These are phyloP conservation scores for Xylocampa areola DNA, from an alignment of 2,888 invertebrate species.

Conservation along the genomic window DNA sequence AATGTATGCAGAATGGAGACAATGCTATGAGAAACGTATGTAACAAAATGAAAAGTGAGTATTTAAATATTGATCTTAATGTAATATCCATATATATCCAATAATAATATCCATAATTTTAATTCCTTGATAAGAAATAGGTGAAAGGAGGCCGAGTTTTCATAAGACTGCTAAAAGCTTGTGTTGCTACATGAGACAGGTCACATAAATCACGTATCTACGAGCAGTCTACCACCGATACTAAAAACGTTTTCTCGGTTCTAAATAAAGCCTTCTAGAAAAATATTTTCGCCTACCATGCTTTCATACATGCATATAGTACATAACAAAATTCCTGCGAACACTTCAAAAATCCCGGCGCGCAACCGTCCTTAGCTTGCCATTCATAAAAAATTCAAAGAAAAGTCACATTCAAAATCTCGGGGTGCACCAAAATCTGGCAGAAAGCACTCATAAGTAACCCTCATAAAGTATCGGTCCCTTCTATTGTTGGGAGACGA, in stretches of 20 bases:
- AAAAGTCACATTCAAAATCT: conserved; percentile 54
- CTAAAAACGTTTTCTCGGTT: too few relatives aligned
- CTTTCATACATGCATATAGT: not conserved
- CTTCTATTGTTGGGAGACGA: conserved; percentile 66
- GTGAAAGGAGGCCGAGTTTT: too few relatives aligned
- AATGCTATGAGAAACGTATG: conserved; percentile 17
- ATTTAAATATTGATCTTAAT: too few relatives aligned
- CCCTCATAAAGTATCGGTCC: conserved; percentile 67
- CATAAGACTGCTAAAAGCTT: too few relatives aligned
- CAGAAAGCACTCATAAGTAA: conserved; percentile 65
- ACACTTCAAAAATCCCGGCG: conserved; percentile 17
- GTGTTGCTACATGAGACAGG: too few relatives aligned
- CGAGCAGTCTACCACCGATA: too few relatives aligned
- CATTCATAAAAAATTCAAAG: conserved; percentile 41
- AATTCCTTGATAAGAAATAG: too few relatives aligned
- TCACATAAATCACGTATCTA: too few relatives aligned
- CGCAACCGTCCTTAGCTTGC: conserved; percentile 7
- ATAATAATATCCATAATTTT: too few relatives aligned
- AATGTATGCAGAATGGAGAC: conserved; percentile 10
- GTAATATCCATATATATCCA: too few relatives aligned
- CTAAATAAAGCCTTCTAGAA: too few relatives aligned
- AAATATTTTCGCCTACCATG: too few relatives aligned
- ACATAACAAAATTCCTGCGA: conserved; percentile 3
- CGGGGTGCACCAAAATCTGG: conserved; percentile 51
- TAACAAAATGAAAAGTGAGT: conserved; percentile 1